Conservation (phyloP, 2,113 vertebrate genomes). For the Fregata magnificens region DNA sequence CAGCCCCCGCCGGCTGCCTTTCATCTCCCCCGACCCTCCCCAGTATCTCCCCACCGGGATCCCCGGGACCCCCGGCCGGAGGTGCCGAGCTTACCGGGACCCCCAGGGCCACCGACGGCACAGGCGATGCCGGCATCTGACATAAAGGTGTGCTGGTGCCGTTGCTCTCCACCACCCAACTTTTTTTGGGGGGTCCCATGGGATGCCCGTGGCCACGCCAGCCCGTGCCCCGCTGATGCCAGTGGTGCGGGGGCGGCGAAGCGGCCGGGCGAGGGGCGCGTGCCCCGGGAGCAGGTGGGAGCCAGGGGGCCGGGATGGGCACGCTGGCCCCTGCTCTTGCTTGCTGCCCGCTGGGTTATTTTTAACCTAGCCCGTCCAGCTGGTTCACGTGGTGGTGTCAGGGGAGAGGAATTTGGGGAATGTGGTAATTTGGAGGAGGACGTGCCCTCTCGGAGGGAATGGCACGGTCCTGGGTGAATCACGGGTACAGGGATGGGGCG, state of each 20-base stretch:
- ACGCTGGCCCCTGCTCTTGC: not conserved
- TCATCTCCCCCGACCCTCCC: constrained; percentile 1
- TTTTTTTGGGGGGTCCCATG: not conserved
- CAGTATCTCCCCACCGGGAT: not conserved
- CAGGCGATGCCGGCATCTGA: not conserved
- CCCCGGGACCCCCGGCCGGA: not conserved
- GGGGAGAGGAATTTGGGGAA: constrained; percentile 72
- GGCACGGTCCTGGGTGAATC: constrained; percentile 60
- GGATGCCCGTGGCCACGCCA: not conserved
- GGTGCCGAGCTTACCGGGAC: rapidly evolving
- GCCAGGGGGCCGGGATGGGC: not conserved
- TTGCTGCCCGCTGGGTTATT: constrained; percentile 48
- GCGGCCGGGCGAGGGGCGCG: not conserved
- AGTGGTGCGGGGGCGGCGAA: not conserved
- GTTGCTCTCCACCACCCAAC: not conserved
- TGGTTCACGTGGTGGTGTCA: constrained; percentile 72
- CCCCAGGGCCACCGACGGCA: not conserved
- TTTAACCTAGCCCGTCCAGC: constrained; percentile 69
- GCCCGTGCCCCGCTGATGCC: not conserved
- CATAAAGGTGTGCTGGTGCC: not conserved
- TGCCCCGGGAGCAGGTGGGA: constrained; percentile 29
- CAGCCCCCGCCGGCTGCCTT: not conserved
- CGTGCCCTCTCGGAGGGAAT: constrained; percentile 54
- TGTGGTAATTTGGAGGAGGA: constrained; percentile 73
- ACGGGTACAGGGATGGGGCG: not conserved